These are phyloP conservation scores for Gastrophysa polygoni DNA, from an alignment of 2,888 invertebrate species.

Conservation along the genomic window DNA sequence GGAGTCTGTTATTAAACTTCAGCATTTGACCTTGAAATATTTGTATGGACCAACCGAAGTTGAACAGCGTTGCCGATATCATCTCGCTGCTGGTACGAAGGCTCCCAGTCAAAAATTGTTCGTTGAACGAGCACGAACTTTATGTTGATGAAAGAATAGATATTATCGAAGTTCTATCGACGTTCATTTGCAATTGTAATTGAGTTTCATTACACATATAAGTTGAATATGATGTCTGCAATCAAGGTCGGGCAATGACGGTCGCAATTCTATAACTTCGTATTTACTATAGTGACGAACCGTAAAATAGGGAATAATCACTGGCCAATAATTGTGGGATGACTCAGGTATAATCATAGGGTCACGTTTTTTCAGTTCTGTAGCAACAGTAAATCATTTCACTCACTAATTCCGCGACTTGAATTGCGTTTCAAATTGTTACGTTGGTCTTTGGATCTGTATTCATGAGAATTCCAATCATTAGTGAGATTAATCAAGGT, in stretches of 20 bases:
- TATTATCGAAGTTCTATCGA: background rate
- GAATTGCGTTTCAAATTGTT: background rate
- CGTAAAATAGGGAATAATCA: background rate
- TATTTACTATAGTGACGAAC: background rate
- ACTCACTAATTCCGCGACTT: background rate
- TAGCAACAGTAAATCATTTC: constrained; percentile 1
- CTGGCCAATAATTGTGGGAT: constrained; percentile 4
- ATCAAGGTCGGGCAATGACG: constrained; percentile 20
- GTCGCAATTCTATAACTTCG: constrained; percentile 8
- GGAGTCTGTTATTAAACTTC: constrained; percentile 45
- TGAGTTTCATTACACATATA: constrained; percentile 24
- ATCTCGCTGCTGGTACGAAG: background rate
- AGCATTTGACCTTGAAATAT: constrained; percentile 53
- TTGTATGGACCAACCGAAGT: constrained; percentile 48
- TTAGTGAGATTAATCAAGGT: background rate
- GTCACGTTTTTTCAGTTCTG: constrained; percentile 7
- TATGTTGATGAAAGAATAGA: constrained; percentile 5
- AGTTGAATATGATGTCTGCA: constrained; percentile 1
- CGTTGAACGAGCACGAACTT: background rate
- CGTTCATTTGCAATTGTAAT: constrained; percentile 21
- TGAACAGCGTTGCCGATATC: constrained; percentile 38
- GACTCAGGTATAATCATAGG: background rate
- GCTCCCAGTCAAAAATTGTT: background rate
- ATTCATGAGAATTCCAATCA: background rate
- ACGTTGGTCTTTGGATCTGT: too few relatives aligned